Evolutionary conservation across 2,888 invertebrate species (phyloP), one percentile per base, ranked within the genome.

Genomic region (Dynastes hyllus): DNA sequence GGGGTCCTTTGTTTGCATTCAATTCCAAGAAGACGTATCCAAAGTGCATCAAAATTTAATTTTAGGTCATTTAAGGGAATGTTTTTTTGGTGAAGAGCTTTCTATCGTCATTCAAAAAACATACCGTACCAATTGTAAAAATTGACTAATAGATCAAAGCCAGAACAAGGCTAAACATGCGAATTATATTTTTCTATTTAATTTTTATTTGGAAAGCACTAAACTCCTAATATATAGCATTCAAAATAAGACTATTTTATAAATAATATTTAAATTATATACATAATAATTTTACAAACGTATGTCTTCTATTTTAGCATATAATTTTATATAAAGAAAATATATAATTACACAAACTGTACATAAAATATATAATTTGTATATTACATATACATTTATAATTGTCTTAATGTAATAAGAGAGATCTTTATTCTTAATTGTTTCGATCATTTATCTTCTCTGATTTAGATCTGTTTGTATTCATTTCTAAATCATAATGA

Each of bases 381-480:
- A 55, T 55, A 16, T 11, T 55, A 55, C 32, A 32, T 32, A 32
- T 32, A 32, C 32, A 32, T 32, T 32, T 32, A 5, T 32, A 32
- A 5, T 32, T 22, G 4, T 55, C 6, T 1, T 40, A 66, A 16
- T 66, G 16, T 66, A 22, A 22, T 22, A n/a, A 11, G n/a, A 40
- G 16, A 66, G 40, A 40, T 40, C 66, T n/a, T 40, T 55, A 55
- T 13, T 37, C 37, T 66, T 37, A 13, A 66, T 16, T 66, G 40
- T 37, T 66, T 51, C 45, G 45, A 45, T 45, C 8, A 45, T 69
- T 29, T 50, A 69, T 16, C 8, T n/a, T 70, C 29, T 50, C 32
- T 13, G 53, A 29, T 70, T 70, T 70, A 70, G 70, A 53, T 51
- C 37, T 70, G 27, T n/a, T 53, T 70, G 27, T 69, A 27, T 70